Percentiles rank a stretch among this genome's conserved stretches.
These are phyloP conservation scores for Epizoanthus ramosus DNA, from an alignment of 92 coral and sea anemone genomes.

Conservation along the genomic window DNA sequence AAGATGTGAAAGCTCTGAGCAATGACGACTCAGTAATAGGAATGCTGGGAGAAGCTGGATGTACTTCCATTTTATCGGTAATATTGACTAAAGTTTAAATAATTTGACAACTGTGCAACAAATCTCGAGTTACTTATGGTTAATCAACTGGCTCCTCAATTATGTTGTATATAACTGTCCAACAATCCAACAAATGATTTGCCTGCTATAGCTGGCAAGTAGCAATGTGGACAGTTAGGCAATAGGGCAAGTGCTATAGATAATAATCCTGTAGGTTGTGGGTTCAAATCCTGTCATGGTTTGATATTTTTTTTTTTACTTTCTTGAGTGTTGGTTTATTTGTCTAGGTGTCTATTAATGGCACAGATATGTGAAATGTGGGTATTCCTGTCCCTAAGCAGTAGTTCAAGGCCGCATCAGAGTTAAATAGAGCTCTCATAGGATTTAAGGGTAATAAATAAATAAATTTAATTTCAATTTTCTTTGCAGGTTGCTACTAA, in stretches of 20 bases:
- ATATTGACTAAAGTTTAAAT: background rate
- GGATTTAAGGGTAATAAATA: background rate
- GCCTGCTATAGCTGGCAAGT: too few species aligned
- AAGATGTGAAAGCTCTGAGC: slow-evolving; percentile 36
- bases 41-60: slow-evolving; percentile 43
- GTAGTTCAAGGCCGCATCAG: background rate
- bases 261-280: too few species aligned
- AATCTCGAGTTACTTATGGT: too few species aligned
- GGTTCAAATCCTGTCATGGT: too few species aligned
- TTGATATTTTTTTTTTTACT: background rate
- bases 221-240: too few species aligned
- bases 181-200: background rate
- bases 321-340: background rate
- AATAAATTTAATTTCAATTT: slow-evolving; percentile 5
- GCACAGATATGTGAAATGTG: background rate
- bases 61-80: slow-evolving; percentile 47
- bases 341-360: background rate
- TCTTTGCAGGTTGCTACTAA: slow-evolving; percentile 20
- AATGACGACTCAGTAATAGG: slow-evolving; percentile 26
- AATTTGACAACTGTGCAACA: background rate
- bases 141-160: too few species aligned
- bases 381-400: too few species aligned
- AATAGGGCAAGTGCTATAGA: too few species aligned
- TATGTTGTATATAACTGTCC: background rate
- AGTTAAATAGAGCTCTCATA: too few species aligned